Base-by-base conservation (phyloP, 2,888 invertebrate genomes). In the Aphelenchoides bicaudatus region DNA sequence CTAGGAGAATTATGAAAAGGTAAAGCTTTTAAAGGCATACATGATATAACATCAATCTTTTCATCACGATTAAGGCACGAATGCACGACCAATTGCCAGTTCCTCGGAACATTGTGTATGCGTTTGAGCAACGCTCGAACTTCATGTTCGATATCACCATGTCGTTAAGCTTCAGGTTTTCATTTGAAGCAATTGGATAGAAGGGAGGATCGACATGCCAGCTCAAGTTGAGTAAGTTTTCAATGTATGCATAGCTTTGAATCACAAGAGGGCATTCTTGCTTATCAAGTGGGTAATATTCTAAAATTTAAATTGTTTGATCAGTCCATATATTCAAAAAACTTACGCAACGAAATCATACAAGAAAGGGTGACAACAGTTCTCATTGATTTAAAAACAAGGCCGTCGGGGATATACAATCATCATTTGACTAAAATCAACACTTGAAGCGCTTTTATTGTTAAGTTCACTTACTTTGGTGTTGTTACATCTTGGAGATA, bases 101-200 rank as follows among this genome's bases (percentile, higher is more conserved):
- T 19, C 78, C 78, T 13, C 78, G 43, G 51, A 79, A 78, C 78
- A 78, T 78, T 8, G 75, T 73, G 62, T 78, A 78, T 21, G 70
- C 68, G 10, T 68, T 68, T 3, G 65, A 58, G 52, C 76, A 77
- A 29, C 65, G 63, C 23, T 67, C 66, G 52, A 61, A 74, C 19
- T 65, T 29, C 27, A 57, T 65, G 30, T 62, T 62, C 1, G 66
- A 67, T 29, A 78, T 74, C n/a, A 61, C 58, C 78, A 78, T 78
- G 63, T 78, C 78, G 55, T 74, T 78, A 29, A 79, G 63, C 49
- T 68, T 70, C 31, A 78, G 75, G 4, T 73, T 70, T 23, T 59
- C 56, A 46, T 78, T 78, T 29, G 63, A 66, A 1, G 73, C 72
- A 25, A 78, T 73, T 6, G 77, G 78, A 50, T 70, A 78, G 48